A percentile compares a stretch with the other conserved stretches of the same genome.
Conservation (phyloP, 2,888 invertebrate genomes). For the Liodrosophila aerea region DNA sequence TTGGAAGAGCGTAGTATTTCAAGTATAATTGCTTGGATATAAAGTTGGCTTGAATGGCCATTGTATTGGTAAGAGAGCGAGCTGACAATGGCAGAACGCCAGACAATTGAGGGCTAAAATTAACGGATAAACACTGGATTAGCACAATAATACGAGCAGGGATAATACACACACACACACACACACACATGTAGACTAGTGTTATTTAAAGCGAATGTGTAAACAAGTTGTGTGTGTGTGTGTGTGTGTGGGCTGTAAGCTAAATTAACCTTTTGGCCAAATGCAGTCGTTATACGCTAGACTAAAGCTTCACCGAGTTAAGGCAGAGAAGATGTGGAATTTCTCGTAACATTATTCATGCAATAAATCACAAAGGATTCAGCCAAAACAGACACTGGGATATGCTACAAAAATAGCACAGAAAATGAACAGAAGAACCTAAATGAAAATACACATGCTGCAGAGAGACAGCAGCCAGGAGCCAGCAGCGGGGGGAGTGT, state of each 20-base stretch:
- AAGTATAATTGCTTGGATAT: slow-evolving; percentile 36
- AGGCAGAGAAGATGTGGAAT: slow-evolving; percentile 25
- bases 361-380: slow-evolving; percentile 56
- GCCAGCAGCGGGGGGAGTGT: slow-evolving; percentile 12
- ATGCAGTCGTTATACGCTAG: slow-evolving; percentile 34
- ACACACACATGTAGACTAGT: too few species aligned
- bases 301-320: slow-evolving; percentile 29
- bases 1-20: too few species aligned
- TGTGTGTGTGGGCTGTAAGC: slow-evolving; percentile 21
- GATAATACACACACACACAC: too few species aligned
- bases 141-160: slow-evolving; percentile 15
- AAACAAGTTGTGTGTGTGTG: slow-evolving; percentile 21
- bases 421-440: slow-evolving; percentile 6
- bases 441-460: background rate
- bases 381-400: slow-evolving; percentile 23
- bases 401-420: slow-evolving; percentile 20
- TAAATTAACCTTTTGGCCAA: slow-evolving; percentile 37
- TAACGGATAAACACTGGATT: slow-evolving; percentile 31
- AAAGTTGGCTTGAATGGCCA: slow-evolving; percentile 30
- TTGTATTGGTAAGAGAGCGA: slow-evolving; percentile 22
- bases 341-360: slow-evolving; percentile 48
- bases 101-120: background rate
- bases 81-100: slow-evolving; percentile 3
- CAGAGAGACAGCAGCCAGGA: slow-evolving; percentile 6
- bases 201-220: slow-evolving; percentile 12